phyloP scores from a whole-genome alignment of 2,888 invertebrate species.

The Epsilonema sp. region DNA sequence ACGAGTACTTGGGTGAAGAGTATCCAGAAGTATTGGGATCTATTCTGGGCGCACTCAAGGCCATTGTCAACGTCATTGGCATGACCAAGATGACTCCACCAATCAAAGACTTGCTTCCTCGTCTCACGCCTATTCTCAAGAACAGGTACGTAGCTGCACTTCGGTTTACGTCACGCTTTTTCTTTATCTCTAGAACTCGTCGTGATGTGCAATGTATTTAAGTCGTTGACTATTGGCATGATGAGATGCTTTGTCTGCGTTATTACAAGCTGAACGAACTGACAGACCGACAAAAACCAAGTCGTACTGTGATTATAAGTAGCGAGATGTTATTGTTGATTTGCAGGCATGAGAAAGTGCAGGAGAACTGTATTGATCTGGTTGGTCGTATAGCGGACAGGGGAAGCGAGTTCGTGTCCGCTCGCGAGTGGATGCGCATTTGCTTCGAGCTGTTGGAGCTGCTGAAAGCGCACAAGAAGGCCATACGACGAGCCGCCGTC shows the following conservation, averaged over 20 bases:
- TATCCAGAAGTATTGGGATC: constrained; percentile 97
- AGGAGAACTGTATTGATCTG: constrained; percentile 98
- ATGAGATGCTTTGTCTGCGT: too few species aligned
- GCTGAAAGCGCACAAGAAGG: constrained; percentile 95
- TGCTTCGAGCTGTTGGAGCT: constrained; percentile 92
- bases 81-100: constrained; percentile 99
- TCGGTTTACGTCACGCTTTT: too few species aligned
- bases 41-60: constrained; percentile 92
- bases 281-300: too few species aligned
- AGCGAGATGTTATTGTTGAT: too few species aligned
- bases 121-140: constrained; percentile 89
- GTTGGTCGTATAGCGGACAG: constrained; percentile 96
- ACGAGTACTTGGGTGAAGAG: constrained; percentile 97
- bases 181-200: too few species aligned
- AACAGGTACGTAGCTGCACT: constrained; percentile 69
- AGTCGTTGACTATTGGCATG: too few species aligned
- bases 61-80: constrained; percentile 96
- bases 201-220: too few species aligned
- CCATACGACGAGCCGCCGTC: constrained; percentile 89
- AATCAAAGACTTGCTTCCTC: constrained; percentile 86
- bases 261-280: too few species aligned
- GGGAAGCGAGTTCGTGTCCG: constrained; percentile 94
- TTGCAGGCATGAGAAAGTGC: constrained; percentile 52
- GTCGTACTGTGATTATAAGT: too few species aligned
- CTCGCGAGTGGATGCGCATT: constrained; percentile 99